Evolutionary conservation across 2,797 vertebrate genomes (phyloP), one percentile per base, ranked within the genome.

Genomic region (Alfaro cultratus): DNA sequence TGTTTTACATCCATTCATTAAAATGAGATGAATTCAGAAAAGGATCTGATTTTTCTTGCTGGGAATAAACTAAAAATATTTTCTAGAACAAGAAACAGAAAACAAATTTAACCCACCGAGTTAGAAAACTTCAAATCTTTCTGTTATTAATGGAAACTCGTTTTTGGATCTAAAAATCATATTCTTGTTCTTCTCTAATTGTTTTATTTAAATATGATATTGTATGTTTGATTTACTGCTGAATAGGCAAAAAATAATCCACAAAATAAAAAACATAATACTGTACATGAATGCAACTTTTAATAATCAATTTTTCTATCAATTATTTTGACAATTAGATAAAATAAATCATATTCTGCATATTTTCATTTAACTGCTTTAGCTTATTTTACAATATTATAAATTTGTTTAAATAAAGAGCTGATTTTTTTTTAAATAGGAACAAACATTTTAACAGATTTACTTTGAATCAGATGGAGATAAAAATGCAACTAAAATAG

Each of bases 1-100:
- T 5, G 15, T 47, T 47, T 47, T 16, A n/a, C 53, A 23, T 55
- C 10, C 53, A 11, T 12, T 10, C 53, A n/a, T 57, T 13, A 29
- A 12, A 11, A 0, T 57, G 8, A 11, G 53, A 26, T 1, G 10
- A 12, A n/a, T n/a, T 1, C 1, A 21, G 23, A 21, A 9, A 3
- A 8, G 0, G 47, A 4, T 53, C 15, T 23, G 9, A 23, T 21
- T 55, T 53, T 53, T 23, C 6, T 6, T 0, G 0, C 5, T 23
- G 5, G 51, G 51, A 55, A 55, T 10, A 26, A 55, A 55, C 26
- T 3, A 26, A 57, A 57, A 4, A n/a, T 0, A n/a, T 57, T 23
- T 53, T n/a, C 53, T 23, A 55, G 53, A 55, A 26, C 23, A 55
- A 55, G 9, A 55, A 55, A 12, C 26, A 26, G 53, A 10, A 57